Conservation (phyloP, 2,797 vertebrate species). For the Mormyrops attenuatus region DNA sequence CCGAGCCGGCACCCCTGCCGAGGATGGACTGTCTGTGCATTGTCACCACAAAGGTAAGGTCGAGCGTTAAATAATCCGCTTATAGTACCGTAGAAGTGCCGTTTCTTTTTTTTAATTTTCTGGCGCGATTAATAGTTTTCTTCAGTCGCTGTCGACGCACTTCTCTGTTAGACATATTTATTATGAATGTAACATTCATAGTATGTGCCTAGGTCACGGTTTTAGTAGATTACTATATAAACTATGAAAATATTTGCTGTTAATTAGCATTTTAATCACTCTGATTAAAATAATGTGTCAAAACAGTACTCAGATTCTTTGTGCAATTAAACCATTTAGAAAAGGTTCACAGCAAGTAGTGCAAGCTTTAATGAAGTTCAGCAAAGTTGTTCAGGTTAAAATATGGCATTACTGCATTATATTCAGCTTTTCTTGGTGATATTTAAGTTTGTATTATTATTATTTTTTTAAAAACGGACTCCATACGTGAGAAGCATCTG, state of each 20-base stretch:
- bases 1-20: slow-evolving; percentile 54
- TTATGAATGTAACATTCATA: not conserved
- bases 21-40: slow-evolving; percentile 88
- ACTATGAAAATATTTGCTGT: not conserved
- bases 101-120: not conserved
- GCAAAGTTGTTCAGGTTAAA: not conserved
- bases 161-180: not conserved
- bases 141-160: not conserved
- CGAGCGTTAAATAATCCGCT: not conserved
- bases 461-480: not conserved
- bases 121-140: not conserved
- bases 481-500: not conserved
- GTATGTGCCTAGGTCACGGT: not conserved
- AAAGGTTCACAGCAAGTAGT: not conserved
- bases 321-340: not conserved
- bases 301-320: not conserved
- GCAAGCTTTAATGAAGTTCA: not conserved
- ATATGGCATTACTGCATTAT: not conserved
- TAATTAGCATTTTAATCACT: not conserved
- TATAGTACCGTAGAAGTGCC: not conserved
- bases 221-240: not conserved
- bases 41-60: slow-evolving; percentile 86
- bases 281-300: not conserved
- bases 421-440: not conserved
- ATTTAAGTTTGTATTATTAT: not conserved